Evolutionary conservation across 2,888 invertebrate species (phyloP).

Genomic region (Ditylenchus weischeri): DNA sequence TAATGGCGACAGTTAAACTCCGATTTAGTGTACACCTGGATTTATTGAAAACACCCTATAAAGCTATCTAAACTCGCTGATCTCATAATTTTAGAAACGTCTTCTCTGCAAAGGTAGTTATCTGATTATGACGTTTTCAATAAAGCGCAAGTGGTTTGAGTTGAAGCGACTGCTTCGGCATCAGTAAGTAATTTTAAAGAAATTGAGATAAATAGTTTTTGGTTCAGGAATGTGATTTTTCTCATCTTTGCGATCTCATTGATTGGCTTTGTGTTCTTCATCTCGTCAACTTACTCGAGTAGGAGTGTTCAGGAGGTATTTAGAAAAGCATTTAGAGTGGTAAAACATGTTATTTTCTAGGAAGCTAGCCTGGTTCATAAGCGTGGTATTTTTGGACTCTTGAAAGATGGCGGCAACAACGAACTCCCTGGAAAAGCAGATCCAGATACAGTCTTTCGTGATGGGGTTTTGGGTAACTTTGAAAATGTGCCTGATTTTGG

Average conservation of each 20-base stretch:
- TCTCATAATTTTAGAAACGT: too few relatives aligned
- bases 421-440: conserved; percentile 47
- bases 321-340: not conserved
- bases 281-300: conserved; percentile 17
- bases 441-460: conserved; percentile 57
- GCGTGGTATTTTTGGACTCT: not conserved
- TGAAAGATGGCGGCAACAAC: not conserved
- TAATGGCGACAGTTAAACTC: too few relatives aligned
- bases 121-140: conserved; percentile 35
- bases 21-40: too few relatives aligned
- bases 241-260: conserved; percentile 25
- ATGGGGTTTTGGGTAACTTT: conserved; percentile 69
- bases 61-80: too few relatives aligned
- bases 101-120: not conserved
- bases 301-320: not conserved
- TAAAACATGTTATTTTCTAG: conserved; percentile 2
- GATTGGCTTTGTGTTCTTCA: conserved; percentile 36
- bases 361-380: not conserved
- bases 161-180: conserved; percentile 43
- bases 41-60: too few relatives aligned
- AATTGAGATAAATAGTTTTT: conserved; percentile 19
- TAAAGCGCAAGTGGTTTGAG: conserved; percentile 44
- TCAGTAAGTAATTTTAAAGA: conserved; percentile 36
- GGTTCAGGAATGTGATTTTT: conserved; percentile 31
- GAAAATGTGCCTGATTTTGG: conserved; percentile 63